Conservation (phyloP, 2,797 vertebrate genomes). For the Pelobates cultripes region DNA sequence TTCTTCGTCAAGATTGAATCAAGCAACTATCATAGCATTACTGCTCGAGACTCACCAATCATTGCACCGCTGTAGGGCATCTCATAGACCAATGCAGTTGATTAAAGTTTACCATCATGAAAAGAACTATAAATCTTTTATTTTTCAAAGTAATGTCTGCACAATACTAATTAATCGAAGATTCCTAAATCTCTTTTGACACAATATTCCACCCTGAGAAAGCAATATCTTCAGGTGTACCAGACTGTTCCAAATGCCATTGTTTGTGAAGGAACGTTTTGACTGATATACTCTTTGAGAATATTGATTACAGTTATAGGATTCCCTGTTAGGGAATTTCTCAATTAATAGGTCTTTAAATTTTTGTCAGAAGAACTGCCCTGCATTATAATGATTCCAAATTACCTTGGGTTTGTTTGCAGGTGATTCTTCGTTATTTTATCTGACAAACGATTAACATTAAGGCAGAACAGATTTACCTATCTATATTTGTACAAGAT, state of each 20-base stretch:
- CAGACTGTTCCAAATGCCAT: background rate
- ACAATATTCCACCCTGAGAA: background rate
- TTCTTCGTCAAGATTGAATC: background rate
- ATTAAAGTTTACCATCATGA: background rate
- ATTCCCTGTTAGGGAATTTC: conserved; percentile 7
- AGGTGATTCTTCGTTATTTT: background rate
- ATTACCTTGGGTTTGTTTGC: background rate
- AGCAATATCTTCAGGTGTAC: background rate
- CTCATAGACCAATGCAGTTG: background rate
- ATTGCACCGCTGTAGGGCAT: background rate
- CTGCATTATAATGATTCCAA: background rate
- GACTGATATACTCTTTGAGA: background rate
- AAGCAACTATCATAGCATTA: background rate
- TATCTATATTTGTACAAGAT: background rate
- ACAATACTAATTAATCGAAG: background rate
- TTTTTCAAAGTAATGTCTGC: background rate
- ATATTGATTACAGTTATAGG: background rate
- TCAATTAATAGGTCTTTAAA: conserved; percentile 6
- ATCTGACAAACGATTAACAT: background rate
- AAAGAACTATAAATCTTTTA: background rate
- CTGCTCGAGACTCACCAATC: background rate
- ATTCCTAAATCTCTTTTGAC: background rate
- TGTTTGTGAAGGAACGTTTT: background rate
- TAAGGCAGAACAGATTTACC: background rate
- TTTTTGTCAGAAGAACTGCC: background rate